Conservation (phyloP, 2,888 invertebrate species). For the Heliconius ismenius region DNA sequence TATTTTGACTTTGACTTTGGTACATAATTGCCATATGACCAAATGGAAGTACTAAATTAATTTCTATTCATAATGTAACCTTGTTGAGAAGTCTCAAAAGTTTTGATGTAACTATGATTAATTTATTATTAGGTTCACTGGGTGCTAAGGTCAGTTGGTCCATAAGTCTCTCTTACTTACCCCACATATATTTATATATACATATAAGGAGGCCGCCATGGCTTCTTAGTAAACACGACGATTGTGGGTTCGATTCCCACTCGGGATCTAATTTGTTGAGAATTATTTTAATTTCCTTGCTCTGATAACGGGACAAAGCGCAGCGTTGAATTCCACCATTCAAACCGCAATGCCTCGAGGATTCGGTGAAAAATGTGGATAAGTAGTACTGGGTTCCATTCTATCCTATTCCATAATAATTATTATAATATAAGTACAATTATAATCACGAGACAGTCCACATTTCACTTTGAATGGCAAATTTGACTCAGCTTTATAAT, state of each 20-base stretch:
- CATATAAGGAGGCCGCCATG: background rate
- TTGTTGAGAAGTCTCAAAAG: background rate
- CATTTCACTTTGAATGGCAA: slow-evolving; percentile 25
- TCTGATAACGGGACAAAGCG: no score
- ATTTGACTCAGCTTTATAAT: slow-evolving; percentile 32
- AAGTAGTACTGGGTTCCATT: no score
- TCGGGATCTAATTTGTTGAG: no score
- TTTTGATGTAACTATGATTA: slow-evolving; percentile 6
- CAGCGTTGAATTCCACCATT: no score
- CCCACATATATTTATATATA: background rate
- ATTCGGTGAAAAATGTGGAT: no score
- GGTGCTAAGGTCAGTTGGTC: slow-evolving; percentile 3
- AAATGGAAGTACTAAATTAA: background rate
- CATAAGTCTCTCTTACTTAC: background rate
- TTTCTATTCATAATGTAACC: slow-evolving; percentile 1
- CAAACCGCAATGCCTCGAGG: no score
- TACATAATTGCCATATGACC: background rate
- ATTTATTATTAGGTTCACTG: background rate
- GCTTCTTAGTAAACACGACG: no score
- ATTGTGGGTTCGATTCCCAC: no score
- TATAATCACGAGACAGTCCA: slow-evolving; percentile 13
- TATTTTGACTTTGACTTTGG: no score
- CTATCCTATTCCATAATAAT: background rate
- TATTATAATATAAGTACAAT: background rate
- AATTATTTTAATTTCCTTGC: no score